phyloP scores from a whole-genome alignment of 53 echinoderm and acorn worm genomes.

The Echinometra lucunter region DNA sequence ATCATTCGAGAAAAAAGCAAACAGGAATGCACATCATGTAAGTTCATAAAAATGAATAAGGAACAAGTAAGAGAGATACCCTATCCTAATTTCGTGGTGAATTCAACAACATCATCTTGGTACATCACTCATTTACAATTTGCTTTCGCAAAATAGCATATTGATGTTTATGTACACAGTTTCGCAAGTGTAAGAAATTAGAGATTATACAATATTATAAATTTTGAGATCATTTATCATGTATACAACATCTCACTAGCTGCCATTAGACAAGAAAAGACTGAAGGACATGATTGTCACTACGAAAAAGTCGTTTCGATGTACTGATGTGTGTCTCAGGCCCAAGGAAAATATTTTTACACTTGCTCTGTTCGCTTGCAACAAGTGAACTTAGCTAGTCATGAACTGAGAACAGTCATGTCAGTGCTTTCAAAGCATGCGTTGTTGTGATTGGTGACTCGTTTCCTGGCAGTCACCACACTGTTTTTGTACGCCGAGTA shows the following conservation, averaged over 20 bases:
- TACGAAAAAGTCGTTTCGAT: neutral
- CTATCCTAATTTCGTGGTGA: neutral
- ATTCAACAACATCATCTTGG: neutral
- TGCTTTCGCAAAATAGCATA: neutral
- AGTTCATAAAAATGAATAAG: neutral
- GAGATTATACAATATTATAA: neutral
- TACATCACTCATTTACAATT: neutral
- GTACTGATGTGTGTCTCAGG: neutral
- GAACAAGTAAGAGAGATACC: neutral
- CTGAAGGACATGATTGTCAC: neutral
- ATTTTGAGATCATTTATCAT: neutral
- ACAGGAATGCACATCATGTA: neutral
- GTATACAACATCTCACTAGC: neutral
- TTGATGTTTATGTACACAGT: neutral
- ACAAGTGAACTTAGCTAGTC: constrained; percentile 17
- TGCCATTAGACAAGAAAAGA: neutral
- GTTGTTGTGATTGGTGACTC: constrained; percentile 50
- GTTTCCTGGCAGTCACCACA: constrained; percentile 59
- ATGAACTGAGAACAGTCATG: constrained; percentile 55
- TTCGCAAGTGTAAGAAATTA: constrained; percentile 29
- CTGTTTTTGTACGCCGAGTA: constrained; percentile 69
- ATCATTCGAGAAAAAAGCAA: neutral
- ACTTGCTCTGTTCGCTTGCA: neutral
- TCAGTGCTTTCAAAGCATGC: constrained; percentile 67
- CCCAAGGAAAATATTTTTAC: neutral